A percentile compares a stretch with the other conserved stretches of the same genome.
Evolutionary conservation across 2,113 vertebrate species (phyloP).

Genomic region (Podocnemis expansa): DNA sequence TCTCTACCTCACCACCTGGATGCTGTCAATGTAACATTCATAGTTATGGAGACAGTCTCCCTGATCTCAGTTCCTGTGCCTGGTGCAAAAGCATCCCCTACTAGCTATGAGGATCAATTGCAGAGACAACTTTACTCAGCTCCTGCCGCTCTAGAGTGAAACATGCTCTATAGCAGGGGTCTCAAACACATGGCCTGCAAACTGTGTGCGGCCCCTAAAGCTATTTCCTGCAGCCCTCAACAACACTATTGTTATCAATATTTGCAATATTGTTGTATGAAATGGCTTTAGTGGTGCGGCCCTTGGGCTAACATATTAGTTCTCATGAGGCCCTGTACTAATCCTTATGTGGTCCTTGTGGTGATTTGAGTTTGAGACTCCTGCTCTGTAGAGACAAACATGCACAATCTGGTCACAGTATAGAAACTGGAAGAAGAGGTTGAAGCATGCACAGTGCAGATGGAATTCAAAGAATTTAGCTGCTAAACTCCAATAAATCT

Average conservation of each 20-base stretch:
- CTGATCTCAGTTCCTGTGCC: background rate
- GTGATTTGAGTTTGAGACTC: no score
- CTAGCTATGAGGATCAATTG: background rate
- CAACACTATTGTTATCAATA: no score
- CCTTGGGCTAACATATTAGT: no score
- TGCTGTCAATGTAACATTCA: background rate
- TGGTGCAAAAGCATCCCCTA: background rate
- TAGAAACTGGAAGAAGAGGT: background rate
- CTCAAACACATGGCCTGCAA: no score
- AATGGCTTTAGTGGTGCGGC: no score
- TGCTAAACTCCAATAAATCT: background rate
- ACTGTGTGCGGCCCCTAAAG: no score
- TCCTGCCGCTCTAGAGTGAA: background rate
- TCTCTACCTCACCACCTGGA: accelerated
- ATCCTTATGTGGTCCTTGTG: no score
- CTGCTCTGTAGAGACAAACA: no score
- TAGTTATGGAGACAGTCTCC: background rate
- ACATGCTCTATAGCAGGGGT: background rate
- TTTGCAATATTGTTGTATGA: no score
- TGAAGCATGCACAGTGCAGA: constrained; percentile 11
- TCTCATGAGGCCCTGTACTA: no score
- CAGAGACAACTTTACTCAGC: background rate
- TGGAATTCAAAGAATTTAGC: constrained; percentile 39
- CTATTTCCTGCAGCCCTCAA: no score
- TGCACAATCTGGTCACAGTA: background rate